phyloP scores from a whole-genome alignment of 1,140 invertebrate species.

The Drosophila busckii region DNA sequence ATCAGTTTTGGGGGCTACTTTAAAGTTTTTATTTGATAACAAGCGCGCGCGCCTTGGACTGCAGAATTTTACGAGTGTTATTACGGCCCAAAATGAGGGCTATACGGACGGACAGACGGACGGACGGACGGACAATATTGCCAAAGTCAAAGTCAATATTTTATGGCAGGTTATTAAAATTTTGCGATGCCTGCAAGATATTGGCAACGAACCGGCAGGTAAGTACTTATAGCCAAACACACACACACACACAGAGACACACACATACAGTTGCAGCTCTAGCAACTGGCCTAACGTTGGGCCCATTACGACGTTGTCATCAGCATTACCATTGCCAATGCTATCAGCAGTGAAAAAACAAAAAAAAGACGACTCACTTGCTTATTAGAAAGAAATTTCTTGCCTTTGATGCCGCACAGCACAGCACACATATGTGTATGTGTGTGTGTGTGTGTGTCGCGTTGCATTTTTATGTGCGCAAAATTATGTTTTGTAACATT shows the following conservation, averaged over 20 bases:
- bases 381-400: constrained; percentile 76
- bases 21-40: too few relatives aligned
- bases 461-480: constrained; percentile 77
- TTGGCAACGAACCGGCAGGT: constrained; percentile 4
- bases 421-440: too few relatives aligned
- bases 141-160: constrained; percentile 55
- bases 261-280: too few relatives aligned
- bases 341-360: constrained; percentile 27
- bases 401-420: not conserved
- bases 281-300: too few relatives aligned
- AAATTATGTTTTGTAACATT: constrained; percentile 78
- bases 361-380: constrained; percentile 20
- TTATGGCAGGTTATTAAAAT: constrained; percentile 78
- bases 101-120: too few relatives aligned
- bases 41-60: too few relatives aligned
- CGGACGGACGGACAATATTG: constrained; percentile 25
- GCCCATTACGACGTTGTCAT: too few relatives aligned
- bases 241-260: too few relatives aligned
- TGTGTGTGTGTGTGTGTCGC: constrained; percentile 13
- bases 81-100: too few relatives aligned
- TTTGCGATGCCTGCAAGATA: constrained; percentile 31
- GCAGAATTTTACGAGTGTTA: too few relatives aligned
- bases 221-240: too few relatives aligned
- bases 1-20: too few relatives aligned
- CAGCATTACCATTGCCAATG: not conserved